Evolutionary conservation across 2,113 vertebrate genomes (phyloP).

Genomic region (Marcusenius ussheri): DNA sequence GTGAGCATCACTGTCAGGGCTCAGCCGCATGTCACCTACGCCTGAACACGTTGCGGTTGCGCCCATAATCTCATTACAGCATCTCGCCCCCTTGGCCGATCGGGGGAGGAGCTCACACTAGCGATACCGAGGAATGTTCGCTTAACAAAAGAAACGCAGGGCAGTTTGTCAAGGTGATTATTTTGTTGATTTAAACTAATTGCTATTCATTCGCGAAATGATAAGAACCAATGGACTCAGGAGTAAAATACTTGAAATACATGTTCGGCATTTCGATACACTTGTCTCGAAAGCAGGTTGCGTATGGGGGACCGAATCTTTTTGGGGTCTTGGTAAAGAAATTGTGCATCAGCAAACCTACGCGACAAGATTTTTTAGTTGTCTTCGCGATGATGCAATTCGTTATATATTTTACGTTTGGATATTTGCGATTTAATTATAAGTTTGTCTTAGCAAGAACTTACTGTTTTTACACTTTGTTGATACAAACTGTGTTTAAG

Average conservation of each 20-base stretch:
- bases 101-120: conserved; percentile 24
- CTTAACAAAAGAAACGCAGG: not conserved
- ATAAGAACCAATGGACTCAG: not conserved
- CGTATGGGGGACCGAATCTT: not conserved
- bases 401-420: not conserved
- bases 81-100: conserved; percentile 34
- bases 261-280: not conserved
- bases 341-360: not conserved
- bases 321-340: not conserved
- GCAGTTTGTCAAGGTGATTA: conserved; percentile 11
- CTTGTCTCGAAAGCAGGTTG: not conserved
- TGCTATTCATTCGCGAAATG: not conserved
- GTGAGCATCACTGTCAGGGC: conserved; percentile 39
- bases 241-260: not conserved
- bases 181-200: conserved; percentile 16
- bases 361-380: not conserved
- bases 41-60: conserved; percentile 33
- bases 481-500: not conserved
- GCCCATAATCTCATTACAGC: conserved; percentile 52
- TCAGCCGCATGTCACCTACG: conserved; percentile 36
- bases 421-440: not conserved
- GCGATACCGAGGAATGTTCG: not conserved
- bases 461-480: not conserved
- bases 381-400: not conserved
- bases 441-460: not conserved